phyloP scores from a whole-genome alignment of 1,140 invertebrate genomes.

The Nephila pilipes region DNA sequence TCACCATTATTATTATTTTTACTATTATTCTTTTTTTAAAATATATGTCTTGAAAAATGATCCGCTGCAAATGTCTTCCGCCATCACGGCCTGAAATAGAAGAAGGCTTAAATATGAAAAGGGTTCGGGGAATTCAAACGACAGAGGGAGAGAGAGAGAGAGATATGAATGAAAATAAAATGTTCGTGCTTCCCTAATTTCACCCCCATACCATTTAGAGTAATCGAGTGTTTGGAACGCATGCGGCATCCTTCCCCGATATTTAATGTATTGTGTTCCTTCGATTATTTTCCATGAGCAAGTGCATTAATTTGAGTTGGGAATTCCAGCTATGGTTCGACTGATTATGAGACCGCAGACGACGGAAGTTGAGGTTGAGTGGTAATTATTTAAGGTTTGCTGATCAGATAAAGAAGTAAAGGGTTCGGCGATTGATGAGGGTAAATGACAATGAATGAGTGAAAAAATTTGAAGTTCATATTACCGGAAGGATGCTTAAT shows the following conservation, averaged over 20 bases:
- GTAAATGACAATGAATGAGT: not conserved
- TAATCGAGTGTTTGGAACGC: not conserved
- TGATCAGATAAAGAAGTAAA: slow-evolving; percentile 26
- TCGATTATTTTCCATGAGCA: not conserved
- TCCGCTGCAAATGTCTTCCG: slow-evolving; percentile 59
- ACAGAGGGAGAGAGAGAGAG: not conserved
- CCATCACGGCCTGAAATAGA: slow-evolving; percentile 53
- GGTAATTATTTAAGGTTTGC: slow-evolving; percentile 9
- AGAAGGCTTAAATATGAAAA: not conserved
- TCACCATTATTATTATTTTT: slow-evolving; percentile 32
- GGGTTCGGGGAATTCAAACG: not conserved
- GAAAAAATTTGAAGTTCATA: not conserved
- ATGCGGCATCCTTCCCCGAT: not conserved
- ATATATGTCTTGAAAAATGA: slow-evolving; percentile 62
- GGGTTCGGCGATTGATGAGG: not conserved
- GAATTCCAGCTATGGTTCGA: slow-evolving; percentile 16
- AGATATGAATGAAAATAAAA: not conserved
- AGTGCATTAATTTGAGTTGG: slow-evolving; percentile 12
- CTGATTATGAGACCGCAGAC: not conserved
- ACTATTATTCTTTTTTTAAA: slow-evolving; percentile 42
- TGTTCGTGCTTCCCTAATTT: not conserved
- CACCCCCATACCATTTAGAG: not conserved
- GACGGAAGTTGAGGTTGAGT: not conserved
- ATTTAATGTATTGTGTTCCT: slow-evolving; percentile 16
- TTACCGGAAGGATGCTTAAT: slow-evolving; percentile 32